Percentiles rank a stretch among this genome's conserved stretches.
These are phyloP conservation scores for Amphipyra berbera DNA, from an alignment of 2,888 invertebrate species.

Conservation along the genomic window DNA sequence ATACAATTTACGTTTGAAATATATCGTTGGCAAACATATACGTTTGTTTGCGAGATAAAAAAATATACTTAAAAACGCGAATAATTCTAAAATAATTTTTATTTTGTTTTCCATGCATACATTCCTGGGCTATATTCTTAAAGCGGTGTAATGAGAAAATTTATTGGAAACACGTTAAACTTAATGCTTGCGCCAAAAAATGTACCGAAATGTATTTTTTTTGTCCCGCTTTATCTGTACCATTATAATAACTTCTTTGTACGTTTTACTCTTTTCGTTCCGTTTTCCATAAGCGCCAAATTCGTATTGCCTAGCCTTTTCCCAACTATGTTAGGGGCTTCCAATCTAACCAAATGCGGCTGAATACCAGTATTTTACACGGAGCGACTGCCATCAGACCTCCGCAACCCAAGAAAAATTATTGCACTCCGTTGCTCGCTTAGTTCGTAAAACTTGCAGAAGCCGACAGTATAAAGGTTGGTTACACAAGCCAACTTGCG, in stretches of 20 bases:
- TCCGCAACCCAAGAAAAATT: too few relatives aligned
- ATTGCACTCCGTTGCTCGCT: too few relatives aligned
- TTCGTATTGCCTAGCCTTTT: too few relatives aligned
- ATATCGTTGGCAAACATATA: neutral
- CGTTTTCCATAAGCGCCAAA: too few relatives aligned
- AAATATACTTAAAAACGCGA: neutral
- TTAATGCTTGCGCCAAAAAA: constrained; percentile 60
- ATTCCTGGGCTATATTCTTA: constrained; percentile 28
- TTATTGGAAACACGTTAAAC: constrained; percentile 66
- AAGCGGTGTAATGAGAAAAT: constrained; percentile 58
- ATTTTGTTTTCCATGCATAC: constrained; percentile 27
- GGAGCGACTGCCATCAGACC: too few relatives aligned
- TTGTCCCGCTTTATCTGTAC: constrained; percentile 46
- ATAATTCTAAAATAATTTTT: constrained; percentile 12
- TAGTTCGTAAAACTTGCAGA: too few relatives aligned
- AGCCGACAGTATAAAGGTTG: too few relatives aligned
- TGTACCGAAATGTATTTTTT: constrained; percentile 50
- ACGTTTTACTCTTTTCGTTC: constrained; percentile 31
- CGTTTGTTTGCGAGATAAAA: constrained; percentile 1
- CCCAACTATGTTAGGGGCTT: too few relatives aligned
- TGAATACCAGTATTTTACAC: too few relatives aligned
- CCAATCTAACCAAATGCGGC: too few relatives aligned
- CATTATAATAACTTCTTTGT: neutral
- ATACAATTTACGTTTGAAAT: neutral
- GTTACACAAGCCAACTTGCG: too few relatives aligned